These are phyloP conservation scores for Lasioglossum oenotherae DNA, from an alignment of 2,888 invertebrate genomes.

Conservation along the genomic window DNA sequence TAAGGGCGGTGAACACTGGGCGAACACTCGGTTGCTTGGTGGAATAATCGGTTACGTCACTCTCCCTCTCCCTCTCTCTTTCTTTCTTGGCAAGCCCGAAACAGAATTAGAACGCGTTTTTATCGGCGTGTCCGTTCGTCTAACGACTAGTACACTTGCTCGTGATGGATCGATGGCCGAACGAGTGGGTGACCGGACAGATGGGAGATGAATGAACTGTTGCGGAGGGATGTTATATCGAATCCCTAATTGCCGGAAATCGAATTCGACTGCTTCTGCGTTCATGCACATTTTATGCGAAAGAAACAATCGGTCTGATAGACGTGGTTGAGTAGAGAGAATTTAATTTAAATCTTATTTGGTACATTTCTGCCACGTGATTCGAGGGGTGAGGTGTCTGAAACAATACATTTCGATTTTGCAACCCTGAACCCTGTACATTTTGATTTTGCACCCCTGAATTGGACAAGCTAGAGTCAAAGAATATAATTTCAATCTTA, in stretches of 20 bases:
- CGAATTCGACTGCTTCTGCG: background rate
- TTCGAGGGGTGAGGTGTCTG: too few species aligned
- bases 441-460: too few species aligned
- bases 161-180: slow-evolving; percentile 51
- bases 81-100: background rate
- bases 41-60: slow-evolving; percentile 16
- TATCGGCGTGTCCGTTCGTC: background rate
- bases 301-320: background rate
- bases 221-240: background rate
- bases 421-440: too few species aligned
- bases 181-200: slow-evolving; percentile 45
- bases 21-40: background rate
- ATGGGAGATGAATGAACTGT: slow-evolving; percentile 46
- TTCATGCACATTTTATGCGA: too few species aligned
- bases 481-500: too few species aligned
- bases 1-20: background rate
- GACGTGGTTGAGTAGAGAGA: too few species aligned
- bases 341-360: too few species aligned
- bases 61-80: background rate
- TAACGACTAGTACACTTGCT: slow-evolving; percentile 27
- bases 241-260: background rate
- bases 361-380: too few species aligned
- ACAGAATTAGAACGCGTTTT: slow-evolving; percentile 2
- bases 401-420: too few species aligned
- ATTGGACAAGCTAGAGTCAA: too few species aligned